phyloP scores from a whole-genome alignment of 2,888 invertebrate species.

The Carabus problematicus region DNA sequence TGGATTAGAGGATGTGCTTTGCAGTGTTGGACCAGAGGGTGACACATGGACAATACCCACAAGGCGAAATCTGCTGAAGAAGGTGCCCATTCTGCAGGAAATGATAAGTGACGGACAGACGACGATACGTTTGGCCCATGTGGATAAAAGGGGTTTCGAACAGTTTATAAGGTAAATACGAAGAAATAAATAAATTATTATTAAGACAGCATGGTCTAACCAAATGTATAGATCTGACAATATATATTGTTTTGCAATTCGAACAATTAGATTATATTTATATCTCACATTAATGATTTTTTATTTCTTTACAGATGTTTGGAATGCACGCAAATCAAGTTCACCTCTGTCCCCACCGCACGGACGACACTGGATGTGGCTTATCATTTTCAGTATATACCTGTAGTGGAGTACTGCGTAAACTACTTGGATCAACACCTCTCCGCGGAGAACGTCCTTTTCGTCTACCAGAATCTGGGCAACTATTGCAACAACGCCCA shows the following conservation, averaged over 20 bases:
- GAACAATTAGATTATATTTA: no score
- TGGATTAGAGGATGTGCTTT: conserved; percentile 65
- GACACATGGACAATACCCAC: conserved; percentile 75
- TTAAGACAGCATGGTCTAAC: no score
- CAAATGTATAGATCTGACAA: no score
- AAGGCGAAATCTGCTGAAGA: conserved; percentile 68
- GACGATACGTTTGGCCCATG: conserved; percentile 64
- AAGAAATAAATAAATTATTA: no score
- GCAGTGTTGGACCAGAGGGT: conserved; percentile 69
- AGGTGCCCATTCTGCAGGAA: conserved; percentile 64
- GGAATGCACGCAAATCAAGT: conserved; percentile 18
- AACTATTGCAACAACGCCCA: conserved; percentile 51
- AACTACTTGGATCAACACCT: conserved; percentile 71
- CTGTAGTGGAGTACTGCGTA: conserved; percentile 72
- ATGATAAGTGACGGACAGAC: conserved; percentile 67
- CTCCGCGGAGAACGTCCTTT: conserved; percentile 69
- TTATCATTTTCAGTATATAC: conserved; percentile 75
- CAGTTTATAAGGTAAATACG: conserved; percentile 64
- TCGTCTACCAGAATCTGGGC: conserved; percentile 66
- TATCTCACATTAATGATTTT: no score
- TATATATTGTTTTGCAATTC: no score
- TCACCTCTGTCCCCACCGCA: conserved; percentile 60
- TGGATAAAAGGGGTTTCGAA: conserved; percentile 73
- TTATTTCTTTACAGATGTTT: conserved; percentile 17
- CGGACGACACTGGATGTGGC: conserved; percentile 76